These are phyloP conservation scores for Eupeodes luniger DNA, from an alignment of 2,888 invertebrate species.

Conservation along the genomic window DNA sequence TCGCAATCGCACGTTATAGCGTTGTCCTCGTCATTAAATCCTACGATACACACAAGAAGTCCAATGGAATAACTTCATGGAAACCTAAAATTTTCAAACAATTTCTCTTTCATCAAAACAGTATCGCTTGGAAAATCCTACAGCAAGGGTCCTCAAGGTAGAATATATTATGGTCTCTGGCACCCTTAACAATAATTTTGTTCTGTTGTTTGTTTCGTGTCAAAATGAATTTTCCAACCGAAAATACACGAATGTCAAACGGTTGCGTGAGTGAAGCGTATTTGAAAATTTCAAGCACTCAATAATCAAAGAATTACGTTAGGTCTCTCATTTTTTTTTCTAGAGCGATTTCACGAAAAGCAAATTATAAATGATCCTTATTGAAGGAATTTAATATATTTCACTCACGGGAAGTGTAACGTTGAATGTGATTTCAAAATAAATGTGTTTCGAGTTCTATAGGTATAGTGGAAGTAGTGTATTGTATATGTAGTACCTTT, in stretches of 20 bases:
- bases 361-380: slow-evolving; percentile 33
- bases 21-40: slow-evolving; percentile 21
- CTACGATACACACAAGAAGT: slow-evolving; percentile 2
- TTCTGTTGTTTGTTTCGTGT: slow-evolving; percentile 20
- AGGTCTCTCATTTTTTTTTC: slow-evolving; percentile 27
- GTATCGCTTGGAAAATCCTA: slow-evolving; percentile 70
- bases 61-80: slow-evolving; percentile 57
- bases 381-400: neutral
- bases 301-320: slow-evolving; percentile 35
- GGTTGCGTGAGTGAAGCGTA: slow-evolving; percentile 64
- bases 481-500: neutral
- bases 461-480: slow-evolving; percentile 14
- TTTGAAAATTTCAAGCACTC: slow-evolving; percentile 51
- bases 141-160: slow-evolving; percentile 66
- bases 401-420: slow-evolving; percentile 17
- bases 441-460: slow-evolving; percentile 15
- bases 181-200: slow-evolving; percentile 25
- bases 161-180: slow-evolving; percentile 25
- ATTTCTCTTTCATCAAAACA: slow-evolving; percentile 68
- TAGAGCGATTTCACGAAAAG: slow-evolving; percentile 17
- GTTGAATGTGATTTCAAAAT: slow-evolving; percentile 37
- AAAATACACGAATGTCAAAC: slow-evolving; percentile 13
- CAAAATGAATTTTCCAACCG: slow-evolving; percentile 14
- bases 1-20: neutral
- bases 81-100: slow-evolving; percentile 64